Conservation (phyloP, 1,140 invertebrate species). For the Drosophila bifasciata region DNA sequence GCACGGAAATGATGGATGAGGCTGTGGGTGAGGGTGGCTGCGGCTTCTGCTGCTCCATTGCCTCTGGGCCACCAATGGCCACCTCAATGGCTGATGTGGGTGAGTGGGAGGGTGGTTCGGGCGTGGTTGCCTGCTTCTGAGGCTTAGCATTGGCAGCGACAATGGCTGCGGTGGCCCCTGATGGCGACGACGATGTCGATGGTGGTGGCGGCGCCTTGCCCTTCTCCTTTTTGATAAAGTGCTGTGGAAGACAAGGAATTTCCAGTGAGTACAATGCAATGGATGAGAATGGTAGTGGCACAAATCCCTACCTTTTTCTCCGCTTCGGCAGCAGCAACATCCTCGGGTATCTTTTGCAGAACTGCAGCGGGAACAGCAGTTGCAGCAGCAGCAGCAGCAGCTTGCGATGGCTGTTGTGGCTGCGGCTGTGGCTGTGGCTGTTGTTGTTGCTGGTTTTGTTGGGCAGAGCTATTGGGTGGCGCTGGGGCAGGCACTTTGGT, state of each 20-base stretch:
- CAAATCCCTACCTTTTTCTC: constrained; percentile 66
- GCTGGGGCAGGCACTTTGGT: constrained; percentile 78
- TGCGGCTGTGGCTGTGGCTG: constrained; percentile 37
- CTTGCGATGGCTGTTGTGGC: constrained; percentile 7
- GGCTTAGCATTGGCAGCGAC: constrained; percentile 18
- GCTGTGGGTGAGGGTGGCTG: constrained; percentile 85
- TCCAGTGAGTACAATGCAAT: background rate
- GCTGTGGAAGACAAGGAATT: constrained; percentile 25
- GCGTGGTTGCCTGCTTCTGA: constrained; percentile 28
- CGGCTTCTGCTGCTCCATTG: constrained; percentile 51
- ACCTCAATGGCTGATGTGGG: constrained; percentile 77
- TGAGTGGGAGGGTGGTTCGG: constrained; percentile 20
- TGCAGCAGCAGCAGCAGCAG: constrained; percentile 25
- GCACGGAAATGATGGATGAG: constrained; percentile 78
- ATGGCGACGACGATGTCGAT: constrained; percentile 20
- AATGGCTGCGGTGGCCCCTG: constrained; percentile 24
- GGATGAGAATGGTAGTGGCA: no score
- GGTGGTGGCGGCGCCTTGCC: constrained; percentile 89
- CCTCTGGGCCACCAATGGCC: constrained; percentile 69
- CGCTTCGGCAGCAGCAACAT: constrained; percentile 44
- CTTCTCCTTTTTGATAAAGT: constrained; percentile 88
- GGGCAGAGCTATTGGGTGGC: constrained; percentile 54
- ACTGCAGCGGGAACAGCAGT: constrained; percentile 29
- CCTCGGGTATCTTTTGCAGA: constrained; percentile 60
- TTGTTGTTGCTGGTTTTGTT: constrained; percentile 42